Percentiles rank a stretch among this genome's conserved stretches.
phyloP scores from a whole-genome alignment of 2,888 invertebrate species.

The Oeneis ivallda region DNA sequence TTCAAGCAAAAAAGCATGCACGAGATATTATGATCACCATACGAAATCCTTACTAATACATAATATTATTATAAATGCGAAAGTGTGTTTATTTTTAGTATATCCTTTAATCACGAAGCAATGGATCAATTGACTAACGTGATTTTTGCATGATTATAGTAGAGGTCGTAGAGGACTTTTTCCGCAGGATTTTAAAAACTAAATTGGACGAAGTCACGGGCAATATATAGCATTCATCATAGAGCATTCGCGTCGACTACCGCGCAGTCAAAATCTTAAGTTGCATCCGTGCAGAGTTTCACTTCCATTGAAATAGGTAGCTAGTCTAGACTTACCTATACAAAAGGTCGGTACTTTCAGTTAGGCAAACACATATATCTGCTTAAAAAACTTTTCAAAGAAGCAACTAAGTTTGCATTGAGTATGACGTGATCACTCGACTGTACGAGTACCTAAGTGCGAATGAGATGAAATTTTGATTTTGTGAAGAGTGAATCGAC shows the following conservation, averaged over 20 bases:
- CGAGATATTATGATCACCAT: slow-evolving; percentile 6
- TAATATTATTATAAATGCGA: too few relatives aligned
- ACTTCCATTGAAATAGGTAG: slow-evolving; percentile 35
- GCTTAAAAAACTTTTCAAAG: slow-evolving; percentile 42
- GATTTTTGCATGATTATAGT: too few relatives aligned
- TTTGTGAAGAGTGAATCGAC: slow-evolving; percentile 4
- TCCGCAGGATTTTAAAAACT: too few relatives aligned
- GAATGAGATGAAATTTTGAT: slow-evolving; percentile 17
- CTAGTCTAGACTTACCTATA: slow-evolving; percentile 39
- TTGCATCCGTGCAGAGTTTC: slow-evolving; percentile 25
- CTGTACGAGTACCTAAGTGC: slow-evolving; percentile 21
- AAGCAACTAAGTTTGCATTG: slow-evolving; percentile 44
- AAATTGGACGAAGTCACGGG: too few relatives aligned
- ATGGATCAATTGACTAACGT: too few relatives aligned
- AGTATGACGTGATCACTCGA: slow-evolving; percentile 41
- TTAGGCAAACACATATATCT: slow-evolving; percentile 38
- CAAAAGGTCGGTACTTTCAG: slow-evolving; percentile 41
- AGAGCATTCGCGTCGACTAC: not conserved
- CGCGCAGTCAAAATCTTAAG: slow-evolving; percentile 12
- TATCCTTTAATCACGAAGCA: too few relatives aligned
- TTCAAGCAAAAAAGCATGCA: not conserved
- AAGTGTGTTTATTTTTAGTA: too few relatives aligned
- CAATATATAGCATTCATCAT: not conserved
- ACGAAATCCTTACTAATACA: too few relatives aligned
- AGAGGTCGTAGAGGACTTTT: too few relatives aligned